A percentile compares a stretch with the other conserved stretches of the same genome.
Evolutionary conservation across 2,797 vertebrate species (phyloP).

Genomic region (Cryptoblepharus egeriae): DNA sequence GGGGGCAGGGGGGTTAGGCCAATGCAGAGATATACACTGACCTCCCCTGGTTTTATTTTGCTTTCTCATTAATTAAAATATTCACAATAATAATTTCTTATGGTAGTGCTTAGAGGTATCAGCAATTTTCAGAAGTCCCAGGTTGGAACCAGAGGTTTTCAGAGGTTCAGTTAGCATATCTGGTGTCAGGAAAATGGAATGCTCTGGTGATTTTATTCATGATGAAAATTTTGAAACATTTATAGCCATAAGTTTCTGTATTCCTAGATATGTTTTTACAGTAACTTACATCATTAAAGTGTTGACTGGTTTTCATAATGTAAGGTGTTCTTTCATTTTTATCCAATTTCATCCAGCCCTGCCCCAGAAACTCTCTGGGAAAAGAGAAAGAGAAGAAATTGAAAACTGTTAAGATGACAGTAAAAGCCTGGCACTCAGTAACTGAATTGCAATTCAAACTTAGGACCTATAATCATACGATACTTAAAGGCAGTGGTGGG

Average conservation of each 20-base stretch:
- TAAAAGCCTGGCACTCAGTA: neutral
- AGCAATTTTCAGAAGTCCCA: neutral
- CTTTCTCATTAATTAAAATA: slow-evolving; percentile 8
- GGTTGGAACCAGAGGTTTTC: too few relatives aligned
- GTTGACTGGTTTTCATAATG: slow-evolving; percentile 96
- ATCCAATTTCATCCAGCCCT: slow-evolving; percentile 97
- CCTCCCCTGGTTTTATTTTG: too few relatives aligned
- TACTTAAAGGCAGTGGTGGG: neutral
- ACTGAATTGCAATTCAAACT: slow-evolving; percentile 23
- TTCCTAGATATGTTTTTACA: slow-evolving; percentile 7
- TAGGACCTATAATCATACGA: neutral
- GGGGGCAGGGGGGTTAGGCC: too few relatives aligned
- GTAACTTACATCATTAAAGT: slow-evolving; percentile 92
- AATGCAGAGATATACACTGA: too few relatives aligned
- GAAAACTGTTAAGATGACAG: neutral
- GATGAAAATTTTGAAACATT: neutral
- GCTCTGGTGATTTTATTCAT: slow-evolving; percentile 30
- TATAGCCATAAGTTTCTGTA: slow-evolving; percentile 15
- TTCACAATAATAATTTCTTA: slow-evolving; percentile 2
- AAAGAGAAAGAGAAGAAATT: slow-evolving; percentile 5
- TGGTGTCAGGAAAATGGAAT: neutral
- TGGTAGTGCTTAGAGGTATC: neutral
- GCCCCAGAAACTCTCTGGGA: slow-evolving; percentile 93
- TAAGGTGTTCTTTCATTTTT: slow-evolving; percentile 93
- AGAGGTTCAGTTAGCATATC: too few relatives aligned